Base-by-base conservation (phyloP, 2,113 vertebrate species). In the Centropristis striata region DNA sequence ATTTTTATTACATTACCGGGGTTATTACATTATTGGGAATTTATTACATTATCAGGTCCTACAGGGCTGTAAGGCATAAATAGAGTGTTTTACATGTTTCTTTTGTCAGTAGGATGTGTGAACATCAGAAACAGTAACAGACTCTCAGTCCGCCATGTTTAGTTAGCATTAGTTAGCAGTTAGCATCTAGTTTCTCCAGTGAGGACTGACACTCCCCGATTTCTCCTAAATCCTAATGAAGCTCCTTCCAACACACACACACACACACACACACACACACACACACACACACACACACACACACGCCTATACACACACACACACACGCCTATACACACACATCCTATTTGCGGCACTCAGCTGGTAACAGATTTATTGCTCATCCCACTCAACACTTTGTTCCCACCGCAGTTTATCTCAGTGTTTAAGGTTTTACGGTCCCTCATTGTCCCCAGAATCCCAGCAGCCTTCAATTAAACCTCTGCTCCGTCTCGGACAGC, bases 351-450 rank as follows among this genome's bases (percentile, higher is more conserved):
- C 42, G 0, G 58, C 64, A 51, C 66, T 81, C 69, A 65, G 77
- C 88, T 81, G 80, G 50, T 80, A 87, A 90, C 74, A 86, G 88
- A 91, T 93, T 93, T 89, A 91, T 75, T 81, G 78, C 82, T 76
- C 73, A 79, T 88, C 82, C 83, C 67, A 79, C 86, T 92, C 82
- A 50, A 81, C 83, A 74, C 81, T 89, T 85, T 87, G 87, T 89
- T 92, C 86, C 83, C 81, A 74, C 80, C n/a, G 32, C 82, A 85
- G 44, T 88, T 89, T 86, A 88, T 83, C 77, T 77, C 73, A 1
- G 11, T 70, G 86, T 78, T 86, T 83, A 78, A 87, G 78, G 83
- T 89, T 94, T 94, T 93, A 93, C 77, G 72, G 71, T 64, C 58
- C 75, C 61, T 83, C 81, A 84, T 90, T 80, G 78, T 87, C 84